A percentile compares a stretch with the other conserved stretches of the same genome.
Evolutionary conservation across 2,113 vertebrate species (phyloP).

Genomic region (Pterocles gutturalis): DNA sequence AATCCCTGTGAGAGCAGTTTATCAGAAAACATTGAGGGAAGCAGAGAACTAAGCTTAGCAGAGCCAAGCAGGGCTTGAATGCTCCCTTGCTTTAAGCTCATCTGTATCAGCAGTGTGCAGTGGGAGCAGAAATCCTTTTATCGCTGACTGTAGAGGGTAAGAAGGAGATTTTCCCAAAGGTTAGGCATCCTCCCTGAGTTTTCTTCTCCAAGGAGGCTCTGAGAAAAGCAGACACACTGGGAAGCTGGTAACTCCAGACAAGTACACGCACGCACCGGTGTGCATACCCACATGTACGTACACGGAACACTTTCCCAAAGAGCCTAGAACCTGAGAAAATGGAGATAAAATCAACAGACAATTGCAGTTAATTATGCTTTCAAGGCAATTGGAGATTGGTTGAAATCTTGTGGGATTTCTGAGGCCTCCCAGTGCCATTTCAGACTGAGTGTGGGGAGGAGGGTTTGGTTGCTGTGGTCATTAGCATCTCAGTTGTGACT

Average conservation of each 20-base stretch:
- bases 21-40: background rate
- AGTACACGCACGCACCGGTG: background rate
- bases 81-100: background rate
- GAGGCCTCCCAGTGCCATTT: background rate
- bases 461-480: background rate
- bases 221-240: constrained; percentile 19
- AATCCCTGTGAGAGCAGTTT: background rate
- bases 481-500: background rate
- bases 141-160: background rate
- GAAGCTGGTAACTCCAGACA: constrained; percentile 2
- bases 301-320: background rate
- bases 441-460: background rate
- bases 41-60: background rate
- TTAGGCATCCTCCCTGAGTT: background rate
- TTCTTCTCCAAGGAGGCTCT: background rate
- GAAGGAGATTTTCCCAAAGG: background rate
- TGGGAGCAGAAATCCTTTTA: background rate
- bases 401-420: constrained; percentile 34
- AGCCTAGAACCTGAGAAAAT: constrained; percentile 59
- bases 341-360: constrained; percentile 53
- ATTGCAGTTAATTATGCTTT: constrained; percentile 16
- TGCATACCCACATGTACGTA: background rate
- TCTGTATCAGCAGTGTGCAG: background rate
- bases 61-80: background rate
- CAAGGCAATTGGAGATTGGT: constrained; percentile 17